Evolutionary conservation across 2,888 invertebrate genomes (phyloP), one percentile per base, ranked within the genome.

Genomic region (Abrostola tripartita): DNA sequence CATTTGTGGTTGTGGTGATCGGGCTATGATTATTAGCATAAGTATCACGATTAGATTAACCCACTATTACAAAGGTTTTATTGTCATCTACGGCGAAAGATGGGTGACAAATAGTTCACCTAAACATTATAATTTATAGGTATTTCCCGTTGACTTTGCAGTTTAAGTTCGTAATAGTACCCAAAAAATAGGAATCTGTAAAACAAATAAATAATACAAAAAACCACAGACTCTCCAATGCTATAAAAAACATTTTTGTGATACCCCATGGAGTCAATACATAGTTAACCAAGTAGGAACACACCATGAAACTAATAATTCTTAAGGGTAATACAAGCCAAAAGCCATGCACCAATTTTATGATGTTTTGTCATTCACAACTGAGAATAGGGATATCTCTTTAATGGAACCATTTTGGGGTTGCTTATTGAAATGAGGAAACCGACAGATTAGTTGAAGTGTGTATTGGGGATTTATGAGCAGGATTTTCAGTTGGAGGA

Each of bases 331-430:
- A 79, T 75, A 61, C 54, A 79, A 79, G 61, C 79, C 76, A 74
- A 81, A 71, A 76, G 74, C 74, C 81, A 56, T 62, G 74, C 65
- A 63, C 57, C 74, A 69, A 80, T 81, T 79, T 79, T 81, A 79
- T 81, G 81, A 79, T 81, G 79, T 79, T 79, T 79, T 79, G 79
- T 79, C 79, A 79, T 79, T 79, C 76, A 78, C 79, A 49, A 68
- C 35, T 65, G 81, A 79, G 79, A 76, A 81, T 81, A 68, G 70
- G 68, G 70, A 79, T 79, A 79, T 79, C 79, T 81, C 47, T 78
- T 74, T 79, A 79, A 79, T 81, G 79, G 76, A 81, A 60, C 65
- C 67, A 53, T 67, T 79, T 81, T 79, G 66, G 79, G 77, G 81
- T 68, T 81, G 70, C 72, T 58, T 60, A 49, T 56, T 64, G 49